Percentiles rank a stretch among this genome's conserved stretches.
Conservation (phyloP, 1,140 invertebrate species). For the Ooceraea biroi region DNA sequence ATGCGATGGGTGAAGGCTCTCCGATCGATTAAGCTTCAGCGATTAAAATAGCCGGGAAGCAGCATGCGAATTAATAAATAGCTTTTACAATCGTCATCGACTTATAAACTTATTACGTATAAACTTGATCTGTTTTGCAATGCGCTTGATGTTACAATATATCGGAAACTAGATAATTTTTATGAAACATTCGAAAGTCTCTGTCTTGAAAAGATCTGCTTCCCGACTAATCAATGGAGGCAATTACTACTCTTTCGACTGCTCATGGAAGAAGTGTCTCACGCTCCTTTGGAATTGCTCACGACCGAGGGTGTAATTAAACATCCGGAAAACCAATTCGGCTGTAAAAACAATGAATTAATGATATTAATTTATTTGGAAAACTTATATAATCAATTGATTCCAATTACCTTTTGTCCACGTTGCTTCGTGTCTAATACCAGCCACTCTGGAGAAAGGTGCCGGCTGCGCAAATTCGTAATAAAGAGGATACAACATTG, state of each 20-base stretch:
- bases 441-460: constrained; percentile 90
- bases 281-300: constrained; percentile 92
- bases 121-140: background rate
- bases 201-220: constrained; percentile 17
- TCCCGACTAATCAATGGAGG: constrained; percentile 53
- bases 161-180: too few relatives aligned
- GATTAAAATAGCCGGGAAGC: constrained; percentile 56
- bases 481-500: constrained; percentile 90
- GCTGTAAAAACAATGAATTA: constrained; percentile 84
- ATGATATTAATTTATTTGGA: constrained; percentile 19
- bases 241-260: constrained; percentile 73
- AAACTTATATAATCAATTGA: constrained; percentile 25
- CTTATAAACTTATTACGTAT: background rate
- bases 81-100: background rate
- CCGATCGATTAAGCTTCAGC: background rate
- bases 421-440: constrained; percentile 90
- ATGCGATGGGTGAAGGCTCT: background rate
- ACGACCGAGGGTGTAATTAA: constrained; percentile 94
- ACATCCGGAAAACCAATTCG: constrained; percentile 97
- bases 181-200: too few relatives aligned
- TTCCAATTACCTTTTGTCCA: constrained; percentile 87
- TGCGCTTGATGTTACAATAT: too few relatives aligned
- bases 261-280: constrained; percentile 89
- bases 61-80: background rate
- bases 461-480: constrained; percentile 92